phyloP scores from a whole-genome alignment of 2,797 vertebrate genomes.

The Melanotaenia parkinsoni region DNA sequence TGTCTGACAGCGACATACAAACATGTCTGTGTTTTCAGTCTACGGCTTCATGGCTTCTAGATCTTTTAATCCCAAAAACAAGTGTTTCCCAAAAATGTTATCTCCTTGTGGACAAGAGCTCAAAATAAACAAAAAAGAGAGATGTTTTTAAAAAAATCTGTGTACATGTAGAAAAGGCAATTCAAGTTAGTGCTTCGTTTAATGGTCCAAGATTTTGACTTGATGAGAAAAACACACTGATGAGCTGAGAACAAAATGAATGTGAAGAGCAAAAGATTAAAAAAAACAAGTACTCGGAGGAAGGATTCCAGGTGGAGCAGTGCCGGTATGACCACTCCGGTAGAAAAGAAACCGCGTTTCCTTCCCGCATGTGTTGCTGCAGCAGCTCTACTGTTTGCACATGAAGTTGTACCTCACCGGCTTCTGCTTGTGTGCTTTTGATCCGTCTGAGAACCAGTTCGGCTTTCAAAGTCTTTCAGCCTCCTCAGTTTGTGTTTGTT shows the following conservation, averaged over 20 bases:
- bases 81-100: background rate
- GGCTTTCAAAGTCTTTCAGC: constrained; percentile 13
- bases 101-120: background rate
- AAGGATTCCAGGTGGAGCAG: constrained; percentile 7
- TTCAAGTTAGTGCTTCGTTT: background rate
- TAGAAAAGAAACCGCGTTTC: background rate
- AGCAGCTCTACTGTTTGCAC: constrained; percentile 23
- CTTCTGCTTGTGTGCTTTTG: background rate
- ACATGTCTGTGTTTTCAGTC: background rate
- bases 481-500: constrained; percentile 41
- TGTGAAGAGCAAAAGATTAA: background rate
- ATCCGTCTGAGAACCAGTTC: constrained; percentile 1
- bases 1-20: background rate
- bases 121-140: background rate
- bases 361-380: constrained; percentile 4
- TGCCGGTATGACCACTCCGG: constrained; percentile 26
- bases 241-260: background rate
- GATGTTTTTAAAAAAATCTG: background rate
- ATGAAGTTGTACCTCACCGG: constrained; percentile 5
- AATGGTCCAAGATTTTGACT: background rate
- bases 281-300: background rate
- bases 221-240: constrained; percentile 15
- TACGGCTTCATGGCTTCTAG: background rate
- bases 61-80: background rate
- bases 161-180: background rate